phyloP scores from a whole-genome alignment of 2,888 invertebrate species.

The Venusia cambrica region DNA sequence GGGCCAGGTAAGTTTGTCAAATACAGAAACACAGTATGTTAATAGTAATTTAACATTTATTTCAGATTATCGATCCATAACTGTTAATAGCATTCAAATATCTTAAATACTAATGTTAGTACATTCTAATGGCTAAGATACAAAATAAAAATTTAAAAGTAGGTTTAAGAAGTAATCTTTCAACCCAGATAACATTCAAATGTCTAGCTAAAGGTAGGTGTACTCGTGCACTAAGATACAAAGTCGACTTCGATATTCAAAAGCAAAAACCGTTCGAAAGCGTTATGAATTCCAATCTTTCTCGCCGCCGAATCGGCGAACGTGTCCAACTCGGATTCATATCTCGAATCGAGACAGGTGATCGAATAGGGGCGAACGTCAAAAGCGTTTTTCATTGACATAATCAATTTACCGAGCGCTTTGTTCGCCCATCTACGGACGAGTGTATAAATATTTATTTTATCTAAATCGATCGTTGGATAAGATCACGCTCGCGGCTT shows the following conservation, averaged over 20 bases:
- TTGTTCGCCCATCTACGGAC: slow-evolving; percentile 74
- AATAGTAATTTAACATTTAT: too few relatives aligned
- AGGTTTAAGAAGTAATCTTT: too few relatives aligned
- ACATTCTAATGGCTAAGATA: too few relatives aligned
- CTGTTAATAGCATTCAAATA: too few relatives aligned
- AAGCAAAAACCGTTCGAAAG: slow-evolving; percentile 17
- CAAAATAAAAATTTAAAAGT: too few relatives aligned
- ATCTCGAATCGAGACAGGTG: slow-evolving; percentile 60
- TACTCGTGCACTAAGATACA: neutral
- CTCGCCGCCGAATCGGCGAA: slow-evolving; percentile 19
- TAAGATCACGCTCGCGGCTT: slow-evolving; percentile 74
- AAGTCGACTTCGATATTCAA: neutral
- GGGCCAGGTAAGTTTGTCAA: too few relatives aligned
- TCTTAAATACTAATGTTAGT: too few relatives aligned
- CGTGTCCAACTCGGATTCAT: slow-evolving; percentile 31
- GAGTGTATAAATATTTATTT: slow-evolving; percentile 81
- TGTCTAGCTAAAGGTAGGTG: too few relatives aligned
- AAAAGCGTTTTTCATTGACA: slow-evolving; percentile 61
- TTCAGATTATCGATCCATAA: too few relatives aligned
- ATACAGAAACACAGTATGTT: too few relatives aligned
- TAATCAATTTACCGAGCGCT: slow-evolving; percentile 77
- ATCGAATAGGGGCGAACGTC: slow-evolving; percentile 61
- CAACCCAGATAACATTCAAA: too few relatives aligned
- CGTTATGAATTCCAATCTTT: slow-evolving; percentile 26
- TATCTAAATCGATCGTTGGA: slow-evolving; percentile 80